Base-by-base conservation (phyloP, 1,140 invertebrate genomes). In the Druon quercuslanigerum region DNA sequence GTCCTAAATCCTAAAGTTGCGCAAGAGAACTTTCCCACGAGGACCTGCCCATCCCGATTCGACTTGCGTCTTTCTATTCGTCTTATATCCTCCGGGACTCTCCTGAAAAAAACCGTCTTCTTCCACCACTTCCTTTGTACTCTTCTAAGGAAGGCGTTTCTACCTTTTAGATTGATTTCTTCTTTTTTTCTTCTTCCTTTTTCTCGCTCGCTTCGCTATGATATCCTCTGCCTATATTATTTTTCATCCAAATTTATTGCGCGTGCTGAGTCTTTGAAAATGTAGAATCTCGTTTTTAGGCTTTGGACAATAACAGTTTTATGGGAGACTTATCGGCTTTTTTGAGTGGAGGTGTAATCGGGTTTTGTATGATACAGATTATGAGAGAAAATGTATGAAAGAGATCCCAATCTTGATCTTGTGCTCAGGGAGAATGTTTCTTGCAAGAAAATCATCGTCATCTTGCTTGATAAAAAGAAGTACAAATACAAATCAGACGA, bases 1-100 rank as follows among this genome's bases (percentile, higher is more conserved):
- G 72, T 66, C 16, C 17, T 25, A 46, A 46, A 8, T 46, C 71
- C 66, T 50, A 79, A 46, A 80, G 71, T 86, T 82, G 81, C 85
- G 85, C 81, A 83, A 85, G 82, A 81, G 73, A 84, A 82, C 71
- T 81, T 86, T 86, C 85, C 85, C 85, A 84, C 82, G 77, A 74
- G 57, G 83, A 84, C 80, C 82, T 81, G 77, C 81, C 78, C 80
- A 80, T 80, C 78, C 78, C 78, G 81, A 80, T 80, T 79, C 79
- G 78, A 82, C 74, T 79, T 79, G 72, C 76, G 75, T 76, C 73
- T 33, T 33, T 33, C 25, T 33, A 52, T 70, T 14, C 74, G 79
- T 77, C 57, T 51, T 20, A 50, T 46, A 33, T n/a, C 72, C 51
- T 20, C 46, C 50, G 19, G 54, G 66, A 33, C 8, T 51, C 51